phyloP scores from a whole-genome alignment of 2,888 invertebrate genomes.

The Diarsia brunnea region DNA sequence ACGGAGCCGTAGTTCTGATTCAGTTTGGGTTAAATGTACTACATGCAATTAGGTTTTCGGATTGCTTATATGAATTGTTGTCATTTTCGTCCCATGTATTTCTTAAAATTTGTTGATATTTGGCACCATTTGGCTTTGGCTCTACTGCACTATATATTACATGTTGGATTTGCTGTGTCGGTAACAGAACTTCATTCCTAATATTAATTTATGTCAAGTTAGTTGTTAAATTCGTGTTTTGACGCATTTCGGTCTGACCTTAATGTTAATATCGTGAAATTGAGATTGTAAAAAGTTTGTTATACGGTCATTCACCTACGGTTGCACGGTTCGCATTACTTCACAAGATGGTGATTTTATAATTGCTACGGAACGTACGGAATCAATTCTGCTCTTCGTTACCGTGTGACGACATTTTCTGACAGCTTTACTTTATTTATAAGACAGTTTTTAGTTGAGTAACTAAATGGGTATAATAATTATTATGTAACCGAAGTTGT shows the following conservation, averaged over 20 bases:
- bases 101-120: constrained; percentile 56
- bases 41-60: constrained; percentile 30
- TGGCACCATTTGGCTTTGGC: constrained; percentile 47
- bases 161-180: constrained; percentile 41
- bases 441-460: constrained; percentile 74
- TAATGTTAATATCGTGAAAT: constrained; percentile 41
- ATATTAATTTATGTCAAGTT: constrained; percentile 47
- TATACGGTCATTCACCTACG: constrained; percentile 23
- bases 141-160: constrained; percentile 43
- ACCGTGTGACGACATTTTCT: constrained; percentile 75
- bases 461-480: constrained; percentile 61
- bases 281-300: constrained; percentile 18
- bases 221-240: constrained; percentile 45
- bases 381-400: constrained; percentile 61
- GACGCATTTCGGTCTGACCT: constrained; percentile 47
- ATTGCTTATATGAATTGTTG: constrained; percentile 45
- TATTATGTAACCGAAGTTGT: constrained; percentile 49
- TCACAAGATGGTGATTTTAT: constrained; percentile 39
- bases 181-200: constrained; percentile 60
- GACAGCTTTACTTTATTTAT: constrained; percentile 88
- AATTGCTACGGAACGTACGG: constrained; percentile 48
- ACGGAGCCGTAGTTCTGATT: constrained; percentile 30
- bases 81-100: constrained; percentile 50
- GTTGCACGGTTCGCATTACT: constrained; percentile 56
- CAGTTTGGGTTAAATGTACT: constrained; percentile 26